phyloP scores from a whole-genome alignment of 2,888 invertebrate species.

The Rhyacophila evoluta region DNA sequence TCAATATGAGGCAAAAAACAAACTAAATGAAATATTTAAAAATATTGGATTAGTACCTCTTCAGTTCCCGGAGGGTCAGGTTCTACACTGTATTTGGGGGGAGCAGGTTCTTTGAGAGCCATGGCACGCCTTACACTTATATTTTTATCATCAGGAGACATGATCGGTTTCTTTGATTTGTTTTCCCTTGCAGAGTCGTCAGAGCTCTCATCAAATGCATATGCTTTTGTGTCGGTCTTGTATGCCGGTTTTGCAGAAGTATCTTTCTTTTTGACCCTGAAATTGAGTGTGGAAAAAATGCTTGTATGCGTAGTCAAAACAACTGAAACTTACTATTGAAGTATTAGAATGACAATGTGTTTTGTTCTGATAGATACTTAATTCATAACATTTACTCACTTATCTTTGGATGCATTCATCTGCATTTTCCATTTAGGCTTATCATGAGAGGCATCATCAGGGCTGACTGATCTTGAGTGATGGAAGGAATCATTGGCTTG shows the following conservation, averaged over 20 bases:
- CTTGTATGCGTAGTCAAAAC: too few relatives aligned
- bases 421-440: slow-evolving; percentile 80
- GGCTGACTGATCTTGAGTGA: slow-evolving; percentile 64
- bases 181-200: slow-evolving; percentile 64
- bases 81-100: slow-evolving; percentile 65
- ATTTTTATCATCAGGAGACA: slow-evolving; percentile 69
- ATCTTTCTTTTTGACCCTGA: slow-evolving; percentile 74
- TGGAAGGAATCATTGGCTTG: slow-evolving; percentile 57
- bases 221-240: slow-evolving; percentile 69
- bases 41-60: too few relatives aligned
- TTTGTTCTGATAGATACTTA: too few relatives aligned
- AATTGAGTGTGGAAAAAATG: slow-evolving; percentile 40
- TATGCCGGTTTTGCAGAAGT: slow-evolving; percentile 65
- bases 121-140: slow-evolving; percentile 73
- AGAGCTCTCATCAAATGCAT: slow-evolving; percentile 67
- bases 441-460: slow-evolving; percentile 64
- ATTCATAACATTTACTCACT: slow-evolving; percentile 62
- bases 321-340: too few relatives aligned
- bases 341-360: too few relatives aligned
- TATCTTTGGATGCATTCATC: slow-evolving; percentile 71
- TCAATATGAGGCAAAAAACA: too few relatives aligned
- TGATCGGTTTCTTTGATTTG: slow-evolving; percentile 57
- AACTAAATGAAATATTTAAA: too few relatives aligned
- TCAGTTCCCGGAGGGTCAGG: slow-evolving; percentile 73
- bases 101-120: slow-evolving; percentile 75